phyloP scores from a whole-genome alignment of 2,888 invertebrate genomes.

The Antheraea yamamai region DNA sequence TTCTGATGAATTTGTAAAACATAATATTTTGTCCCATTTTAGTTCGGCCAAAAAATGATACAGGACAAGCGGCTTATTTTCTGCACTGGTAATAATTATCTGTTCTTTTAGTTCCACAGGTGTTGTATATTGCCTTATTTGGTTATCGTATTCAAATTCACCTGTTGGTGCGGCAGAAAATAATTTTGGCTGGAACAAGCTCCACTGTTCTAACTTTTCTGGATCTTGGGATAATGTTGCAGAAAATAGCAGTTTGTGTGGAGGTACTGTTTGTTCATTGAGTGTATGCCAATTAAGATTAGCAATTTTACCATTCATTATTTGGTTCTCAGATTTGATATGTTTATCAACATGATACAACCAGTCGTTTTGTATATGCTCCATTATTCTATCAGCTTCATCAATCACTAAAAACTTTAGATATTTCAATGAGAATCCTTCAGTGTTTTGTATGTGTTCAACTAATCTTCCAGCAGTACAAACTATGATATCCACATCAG shows the following conservation, averaged over 20 bases:
- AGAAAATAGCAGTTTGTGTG: constrained; percentile 97
- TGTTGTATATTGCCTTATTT: constrained; percentile 89
- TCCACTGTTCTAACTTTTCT: constrained; percentile 94
- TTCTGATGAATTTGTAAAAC: constrained; percentile 93
- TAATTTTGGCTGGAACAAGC: constrained; percentile 94
- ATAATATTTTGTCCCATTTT: constrained; percentile 89
- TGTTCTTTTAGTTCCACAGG: constrained; percentile 89
- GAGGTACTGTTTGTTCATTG: constrained; percentile 75
- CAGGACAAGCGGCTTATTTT: constrained; percentile 90
- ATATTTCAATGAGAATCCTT: constrained; percentile 87
- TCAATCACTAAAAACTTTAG: constrained; percentile 94
- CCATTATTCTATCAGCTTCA: constrained; percentile 98
- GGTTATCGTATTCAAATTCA: constrained; percentile 57
- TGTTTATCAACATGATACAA: constrained; percentile 89
- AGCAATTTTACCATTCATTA: constrained; percentile 74
- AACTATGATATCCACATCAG: constrained; percentile 91
- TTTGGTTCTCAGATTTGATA: constrained; percentile 79
- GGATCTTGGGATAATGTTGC: constrained; percentile 98
- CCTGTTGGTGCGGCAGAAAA: constrained; percentile 87
- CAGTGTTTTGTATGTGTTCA: constrained; percentile 93
- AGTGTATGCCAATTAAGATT: constrained; percentile 77
- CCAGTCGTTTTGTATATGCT: constrained; percentile 96
- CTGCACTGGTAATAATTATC: constrained; percentile 84
- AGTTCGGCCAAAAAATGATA: constrained; percentile 86
- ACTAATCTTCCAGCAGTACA: constrained; percentile 96